These are phyloP conservation scores for Pogona vitticeps DNA, from an alignment of 2,113 vertebrate species.

Conservation along the genomic window DNA sequence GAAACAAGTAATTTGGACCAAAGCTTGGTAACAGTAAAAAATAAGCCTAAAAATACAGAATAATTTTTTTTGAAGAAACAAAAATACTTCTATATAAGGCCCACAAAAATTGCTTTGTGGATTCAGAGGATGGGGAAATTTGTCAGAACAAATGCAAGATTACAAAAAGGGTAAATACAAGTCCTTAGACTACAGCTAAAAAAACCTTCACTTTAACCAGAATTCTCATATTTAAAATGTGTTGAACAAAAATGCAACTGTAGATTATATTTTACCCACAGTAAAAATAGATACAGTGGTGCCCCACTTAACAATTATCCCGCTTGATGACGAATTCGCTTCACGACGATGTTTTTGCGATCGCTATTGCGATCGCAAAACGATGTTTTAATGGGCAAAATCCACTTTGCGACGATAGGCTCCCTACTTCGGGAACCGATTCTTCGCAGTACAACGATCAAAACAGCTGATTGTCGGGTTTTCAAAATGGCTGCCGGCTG, in stretches of 20 bases:
- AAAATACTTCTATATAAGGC: background rate
- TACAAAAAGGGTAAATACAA: background rate
- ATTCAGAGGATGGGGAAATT: background rate
- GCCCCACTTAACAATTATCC: too few relatives aligned
- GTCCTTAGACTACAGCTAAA: background rate
- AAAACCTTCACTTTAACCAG: background rate
- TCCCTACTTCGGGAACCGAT: too few relatives aligned
- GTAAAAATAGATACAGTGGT: background rate
- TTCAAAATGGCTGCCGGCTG: too few relatives aligned
- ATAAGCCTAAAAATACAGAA: background rate
- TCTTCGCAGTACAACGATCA: too few relatives aligned
- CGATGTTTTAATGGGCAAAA: too few relatives aligned
- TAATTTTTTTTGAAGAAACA: background rate
- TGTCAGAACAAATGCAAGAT: background rate
- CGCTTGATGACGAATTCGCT: too few relatives aligned
- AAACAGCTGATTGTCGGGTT: too few relatives aligned
- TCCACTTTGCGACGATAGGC: too few relatives aligned
- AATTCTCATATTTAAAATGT: background rate
- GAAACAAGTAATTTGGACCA: background rate
- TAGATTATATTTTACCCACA: background rate
- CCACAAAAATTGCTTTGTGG: background rate
- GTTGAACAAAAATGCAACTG: background rate
- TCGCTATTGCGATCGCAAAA: too few relatives aligned
- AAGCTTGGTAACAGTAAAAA: background rate
- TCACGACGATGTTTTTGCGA: too few relatives aligned